Conservation (phyloP, 2,888 invertebrate genomes). For the Perithous albicinctus region DNA sequence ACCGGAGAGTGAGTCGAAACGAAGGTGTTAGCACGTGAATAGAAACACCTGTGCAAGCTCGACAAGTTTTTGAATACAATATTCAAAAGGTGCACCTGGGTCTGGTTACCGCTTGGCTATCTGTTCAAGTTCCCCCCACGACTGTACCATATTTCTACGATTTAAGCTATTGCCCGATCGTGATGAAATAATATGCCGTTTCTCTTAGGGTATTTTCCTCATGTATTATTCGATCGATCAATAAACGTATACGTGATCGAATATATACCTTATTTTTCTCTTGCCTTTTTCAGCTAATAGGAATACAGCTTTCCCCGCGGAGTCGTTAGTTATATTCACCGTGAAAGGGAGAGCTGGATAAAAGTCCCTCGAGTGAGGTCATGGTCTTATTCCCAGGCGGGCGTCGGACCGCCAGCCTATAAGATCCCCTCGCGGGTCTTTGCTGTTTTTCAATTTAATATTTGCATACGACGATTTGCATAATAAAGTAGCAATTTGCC, state of each 20-base stretch:
- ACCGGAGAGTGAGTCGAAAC: constrained; percentile 32
- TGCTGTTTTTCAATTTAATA: constrained; percentile 73
- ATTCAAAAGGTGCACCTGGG: constrained; percentile 57
- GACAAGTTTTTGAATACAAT: constrained; percentile 37
- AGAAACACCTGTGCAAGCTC: constrained; percentile 58
- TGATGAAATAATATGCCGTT: constrained; percentile 36
- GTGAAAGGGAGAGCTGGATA: constrained; percentile 53
- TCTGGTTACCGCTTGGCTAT: constrained; percentile 23
- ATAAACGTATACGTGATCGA: constrained; percentile 44
- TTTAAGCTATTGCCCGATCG: constrained; percentile 40
- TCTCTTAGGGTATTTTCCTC: neutral
- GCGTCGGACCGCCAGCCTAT: constrained; percentile 40
- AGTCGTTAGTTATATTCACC: constrained; percentile 49
- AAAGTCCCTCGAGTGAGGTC: constrained; percentile 50
- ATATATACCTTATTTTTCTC: constrained; percentile 18
- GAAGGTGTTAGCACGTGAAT: constrained; percentile 64
- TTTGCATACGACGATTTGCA: constrained; percentile 74
- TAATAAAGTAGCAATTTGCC: constrained; percentile 75
- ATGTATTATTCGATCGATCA: constrained; percentile 53
- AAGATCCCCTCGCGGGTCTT: constrained; percentile 38
- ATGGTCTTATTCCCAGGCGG: constrained; percentile 37
- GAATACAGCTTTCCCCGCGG: constrained; percentile 56
- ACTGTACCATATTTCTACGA: constrained; percentile 16
- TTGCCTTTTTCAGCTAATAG: constrained; percentile 28
- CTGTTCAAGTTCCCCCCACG: constrained; percentile 20